phyloP scores from a whole-genome alignment of 2,797 vertebrate genomes.

The Halcyon chelicuti region DNA sequence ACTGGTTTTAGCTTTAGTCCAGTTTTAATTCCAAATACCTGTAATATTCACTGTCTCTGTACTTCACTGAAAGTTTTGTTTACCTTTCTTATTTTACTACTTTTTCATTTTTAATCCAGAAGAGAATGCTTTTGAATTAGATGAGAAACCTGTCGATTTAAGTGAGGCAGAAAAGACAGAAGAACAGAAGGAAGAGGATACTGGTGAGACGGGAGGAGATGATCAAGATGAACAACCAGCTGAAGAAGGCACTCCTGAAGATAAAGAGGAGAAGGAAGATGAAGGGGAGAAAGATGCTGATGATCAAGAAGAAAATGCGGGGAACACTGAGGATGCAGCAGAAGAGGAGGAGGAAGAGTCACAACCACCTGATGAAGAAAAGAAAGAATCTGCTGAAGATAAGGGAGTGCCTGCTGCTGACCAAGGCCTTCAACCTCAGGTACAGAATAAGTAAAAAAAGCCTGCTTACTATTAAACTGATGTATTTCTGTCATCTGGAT shows the following conservation, averaged over 20 bases:
- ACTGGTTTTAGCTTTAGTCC: neutral
- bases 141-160: conserved; percentile 81
- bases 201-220: conserved; percentile 68
- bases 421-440: conserved; percentile 86
- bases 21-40: neutral
- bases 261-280: conserved; percentile 65
- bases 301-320: conserved; percentile 41
- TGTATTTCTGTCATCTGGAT: neutral
- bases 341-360: conserved; percentile 58
- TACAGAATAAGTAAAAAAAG: conserved; percentile 44
- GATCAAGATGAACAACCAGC: conserved; percentile 64
- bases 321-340: conserved; percentile 54
- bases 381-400: conserved; percentile 52
- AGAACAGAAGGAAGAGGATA: conserved; percentile 65
- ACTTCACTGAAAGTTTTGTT: neutral
- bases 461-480: neutral
- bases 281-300: conserved; percentile 71
- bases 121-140: conserved; percentile 90
- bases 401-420: conserved; percentile 69
- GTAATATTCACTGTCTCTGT: neutral
- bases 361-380: conserved; percentile 53
- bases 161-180: conserved; percentile 75
- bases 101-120: conserved; percentile 4
- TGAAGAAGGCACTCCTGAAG: conserved; percentile 73
- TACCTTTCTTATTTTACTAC: neutral